Evolutionary conservation across 2,797 vertebrate species (phyloP).

Genomic region (Gadopsis bispinosus): DNA sequence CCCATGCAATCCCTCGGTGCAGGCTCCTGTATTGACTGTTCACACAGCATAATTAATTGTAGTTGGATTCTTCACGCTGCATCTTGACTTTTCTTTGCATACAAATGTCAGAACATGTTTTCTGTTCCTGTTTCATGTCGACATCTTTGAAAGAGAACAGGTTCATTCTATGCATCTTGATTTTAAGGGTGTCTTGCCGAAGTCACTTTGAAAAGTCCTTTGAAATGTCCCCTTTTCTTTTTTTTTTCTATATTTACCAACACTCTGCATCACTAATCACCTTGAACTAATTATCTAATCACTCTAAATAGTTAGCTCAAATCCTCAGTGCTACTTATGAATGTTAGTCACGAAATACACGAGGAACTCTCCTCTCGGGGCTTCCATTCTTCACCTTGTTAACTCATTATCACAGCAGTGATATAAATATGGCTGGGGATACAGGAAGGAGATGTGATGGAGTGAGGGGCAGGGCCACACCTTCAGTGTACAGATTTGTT

Average conservation of each 20-base stretch:
- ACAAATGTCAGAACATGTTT: background rate
- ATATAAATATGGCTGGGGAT: constrained; percentile 46
- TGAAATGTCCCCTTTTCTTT: background rate
- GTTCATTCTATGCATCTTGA: background rate
- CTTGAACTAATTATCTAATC: constrained; percentile 63
- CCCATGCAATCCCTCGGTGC: background rate
- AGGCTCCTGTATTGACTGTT: constrained; percentile 17
- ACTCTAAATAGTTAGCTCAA: constrained; percentile 35
- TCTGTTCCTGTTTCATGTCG: background rate
- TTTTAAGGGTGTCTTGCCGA: constrained; percentile 14
- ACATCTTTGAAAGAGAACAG: background rate
- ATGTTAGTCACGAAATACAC: constrained; percentile 52
- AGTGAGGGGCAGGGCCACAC: background rate
- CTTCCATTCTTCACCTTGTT: constrained; percentile 19
- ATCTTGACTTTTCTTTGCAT: background rate
- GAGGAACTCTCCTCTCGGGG: constrained; percentile 32
- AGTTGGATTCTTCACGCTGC: background rate
- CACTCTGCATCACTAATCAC: constrained; percentile 41
- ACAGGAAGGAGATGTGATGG: background rate
- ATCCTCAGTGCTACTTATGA: constrained; percentile 40
- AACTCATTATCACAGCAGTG: constrained; percentile 40
- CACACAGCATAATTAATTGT: background rate
- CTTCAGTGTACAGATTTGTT: constrained; percentile 39
- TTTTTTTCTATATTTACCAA: constrained; percentile 40
- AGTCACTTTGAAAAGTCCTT: constrained; percentile 48